phyloP scores from a whole-genome alignment of 2,113 vertebrate genomes.

The Austrofundulus limnaeus region DNA sequence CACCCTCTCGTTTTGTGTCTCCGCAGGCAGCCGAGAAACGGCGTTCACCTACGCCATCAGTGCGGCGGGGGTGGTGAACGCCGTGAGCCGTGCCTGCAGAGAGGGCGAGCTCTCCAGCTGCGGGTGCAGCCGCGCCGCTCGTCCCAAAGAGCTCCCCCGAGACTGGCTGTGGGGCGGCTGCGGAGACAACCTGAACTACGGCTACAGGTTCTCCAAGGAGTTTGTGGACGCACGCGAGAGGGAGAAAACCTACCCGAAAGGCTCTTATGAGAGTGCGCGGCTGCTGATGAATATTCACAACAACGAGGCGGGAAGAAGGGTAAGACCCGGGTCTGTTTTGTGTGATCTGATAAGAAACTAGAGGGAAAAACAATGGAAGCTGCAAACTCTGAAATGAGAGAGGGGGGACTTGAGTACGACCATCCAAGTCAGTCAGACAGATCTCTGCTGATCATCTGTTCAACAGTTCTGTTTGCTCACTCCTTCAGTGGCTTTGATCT shows the following conservation, averaged over 20 bases:
- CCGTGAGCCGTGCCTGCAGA: slow-evolving; percentile 94
- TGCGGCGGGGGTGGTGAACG: slow-evolving; percentile 94
- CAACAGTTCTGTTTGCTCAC: slow-evolving; percentile 62
- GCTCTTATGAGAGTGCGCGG: slow-evolving; percentile 88
- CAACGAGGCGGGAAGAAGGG: slow-evolving; percentile 94
- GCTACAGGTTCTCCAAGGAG: slow-evolving; percentile 96
- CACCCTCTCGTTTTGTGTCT: slow-evolving; percentile 16
- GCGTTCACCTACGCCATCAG: slow-evolving; percentile 97
- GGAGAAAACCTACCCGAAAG: slow-evolving; percentile 91
- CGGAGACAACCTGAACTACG: slow-evolving; percentile 95
- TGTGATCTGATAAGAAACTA: slow-evolving; percentile 13
- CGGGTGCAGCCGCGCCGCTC: slow-evolving; percentile 90
- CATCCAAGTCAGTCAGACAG: slow-evolving; percentile 50
- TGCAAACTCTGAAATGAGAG: slow-evolving; percentile 1
- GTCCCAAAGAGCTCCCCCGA: slow-evolving; percentile 93
- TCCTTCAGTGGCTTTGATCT: slow-evolving; percentile 69
- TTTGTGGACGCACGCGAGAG: slow-evolving; percentile 96
- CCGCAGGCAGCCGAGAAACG: slow-evolving; percentile 92
- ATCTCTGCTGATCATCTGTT: slow-evolving; percentile 66
- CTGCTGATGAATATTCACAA: slow-evolving; percentile 97
- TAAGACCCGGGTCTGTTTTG: slow-evolving; percentile 68
- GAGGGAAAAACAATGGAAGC: not conserved
- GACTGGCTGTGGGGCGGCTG: slow-evolving; percentile 99
- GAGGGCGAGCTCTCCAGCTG: slow-evolving; percentile 97
- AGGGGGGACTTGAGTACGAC: slow-evolving; percentile 15